Evolutionary conservation across 1,140 invertebrate genomes (phyloP), one percentile per base, ranked within the genome.

Genomic region (Aphis craccivora): DNA sequence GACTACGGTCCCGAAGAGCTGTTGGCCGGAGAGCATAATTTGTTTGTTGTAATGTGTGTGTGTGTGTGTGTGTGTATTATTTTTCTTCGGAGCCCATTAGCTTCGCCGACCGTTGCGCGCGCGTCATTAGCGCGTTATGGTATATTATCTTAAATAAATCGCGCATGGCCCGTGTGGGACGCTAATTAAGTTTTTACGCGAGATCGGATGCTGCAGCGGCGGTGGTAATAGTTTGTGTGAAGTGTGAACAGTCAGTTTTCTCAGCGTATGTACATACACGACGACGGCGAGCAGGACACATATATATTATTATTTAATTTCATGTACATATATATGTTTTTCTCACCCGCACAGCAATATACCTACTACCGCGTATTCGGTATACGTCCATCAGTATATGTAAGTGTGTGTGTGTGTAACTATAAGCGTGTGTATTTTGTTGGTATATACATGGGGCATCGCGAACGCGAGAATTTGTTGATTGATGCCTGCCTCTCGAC

Each of bases 141-240:
- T 43, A 37, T 43, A 91, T 93, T 93, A 86, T 40, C 91, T 93
- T 93, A 93, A 93, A 93, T 86, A 93, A 93, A 93, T 93, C 81
- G 91, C 91, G 81, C 76, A 48, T 45, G 76, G 40, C 30, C 67
- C 90, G 90, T 8, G 87, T 88, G 55, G 20, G 90, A 93, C 91
- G 91, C 81, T 93, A 93, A 93, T 93, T 93, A 93, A 93, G 91
- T 93, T 93, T 93, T 93, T 51, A 93, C 91, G 91, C 35, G 76
- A 83, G 90, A 45, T 92, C 76, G 51, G 76, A 67, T 51, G 48
- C 81, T 84, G 25, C 45, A 23, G 23, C 91, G 91, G 45, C 25
- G 45, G 45, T 53, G 48, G 48, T 84, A 84, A 40, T 51, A 48
- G n/a, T 92, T 92, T 92, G 90, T 92, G 90, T 92, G 90, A 83